Percentiles rank a stretch among this genome's conserved stretches.
These are phyloP conservation scores for Prionailurus bengalensis DNA, from an alignment of 2,113 vertebrate genomes.

Conservation along the genomic window DNA sequence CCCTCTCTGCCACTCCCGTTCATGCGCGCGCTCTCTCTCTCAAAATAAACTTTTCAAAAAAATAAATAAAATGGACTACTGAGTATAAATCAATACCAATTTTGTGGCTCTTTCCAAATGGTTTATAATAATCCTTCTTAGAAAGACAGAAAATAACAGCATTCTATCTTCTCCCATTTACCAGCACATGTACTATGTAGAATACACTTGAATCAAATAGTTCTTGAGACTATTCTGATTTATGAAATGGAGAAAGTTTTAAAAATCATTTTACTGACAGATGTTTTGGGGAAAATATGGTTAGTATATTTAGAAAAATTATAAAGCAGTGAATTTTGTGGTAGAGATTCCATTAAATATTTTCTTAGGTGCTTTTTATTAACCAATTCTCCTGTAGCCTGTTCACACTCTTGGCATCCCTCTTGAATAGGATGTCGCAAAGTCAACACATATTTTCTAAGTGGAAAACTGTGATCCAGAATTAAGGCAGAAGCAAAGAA, in stretches of 20 bases:
- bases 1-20: too few relatives aligned
- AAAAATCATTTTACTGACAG: slow-evolving; percentile 60
- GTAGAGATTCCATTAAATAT: slow-evolving; percentile 63
- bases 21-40: too few relatives aligned
- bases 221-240: slow-evolving; percentile 46
- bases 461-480: slow-evolving; percentile 50
- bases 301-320: slow-evolving; percentile 64
- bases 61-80: not conserved
- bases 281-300: slow-evolving; percentile 3
- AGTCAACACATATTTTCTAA: slow-evolving; percentile 60
- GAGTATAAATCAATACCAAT: slow-evolving; percentile 37
- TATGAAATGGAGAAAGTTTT: slow-evolving; percentile 44
- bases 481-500: slow-evolving; percentile 55
- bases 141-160: slow-evolving; percentile 29
- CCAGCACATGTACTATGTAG: not conserved
- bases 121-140: slow-evolving; percentile 34
- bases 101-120: slow-evolving; percentile 55
- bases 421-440: slow-evolving; percentile 52
- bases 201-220: slow-evolving; percentile 54
- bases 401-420: slow-evolving; percentile 48
- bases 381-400: slow-evolving; percentile 55
- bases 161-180: slow-evolving; percentile 15
- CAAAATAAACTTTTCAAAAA: too few relatives aligned
- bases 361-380: slow-evolving; percentile 74
- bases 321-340: slow-evolving; percentile 52